Conservation (phyloP, 2,888 invertebrate genomes). For the Sturmia bella region DNA sequence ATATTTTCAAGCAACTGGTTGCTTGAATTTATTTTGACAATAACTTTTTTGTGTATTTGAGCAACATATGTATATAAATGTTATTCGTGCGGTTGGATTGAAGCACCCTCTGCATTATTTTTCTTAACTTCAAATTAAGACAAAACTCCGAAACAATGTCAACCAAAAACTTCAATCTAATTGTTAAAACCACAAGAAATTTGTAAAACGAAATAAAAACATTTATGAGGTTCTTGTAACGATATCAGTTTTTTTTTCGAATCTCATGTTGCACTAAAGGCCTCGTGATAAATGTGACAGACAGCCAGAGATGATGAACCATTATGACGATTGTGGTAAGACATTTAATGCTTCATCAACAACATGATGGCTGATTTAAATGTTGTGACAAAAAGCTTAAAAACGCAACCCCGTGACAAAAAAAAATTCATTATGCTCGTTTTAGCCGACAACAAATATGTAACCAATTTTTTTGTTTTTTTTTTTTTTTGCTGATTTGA, state of each 20-base stretch:
- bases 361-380: conserved; percentile 27
- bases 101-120: too few relatives aligned
- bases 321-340: conserved; percentile 40
- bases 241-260: conserved; percentile 16
- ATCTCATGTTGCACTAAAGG: conserved; percentile 56
- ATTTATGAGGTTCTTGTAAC: conserved; percentile 52
- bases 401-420: too few relatives aligned
- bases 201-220: conserved; percentile 1
- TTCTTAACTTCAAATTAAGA: conserved; percentile 19
- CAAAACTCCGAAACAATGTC: not conserved
- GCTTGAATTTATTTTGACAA: too few relatives aligned
- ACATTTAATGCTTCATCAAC: conserved; percentile 43
- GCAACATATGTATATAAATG: too few relatives aligned
- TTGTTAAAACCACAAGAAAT: conserved; percentile 50
- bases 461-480: conserved; percentile 26
- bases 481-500: too few relatives aligned
- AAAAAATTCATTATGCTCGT: too few relatives aligned
- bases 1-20: too few relatives aligned
- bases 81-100: too few relatives aligned
- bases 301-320: conserved; percentile 37
- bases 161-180: conserved; percentile 35
- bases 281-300: conserved; percentile 58
- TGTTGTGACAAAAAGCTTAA: conserved; percentile 49
- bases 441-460: not conserved
- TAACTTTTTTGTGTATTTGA: too few relatives aligned